phyloP scores from a whole-genome alignment of 1,140 invertebrate species.

The Drosophila willistoni region DNA sequence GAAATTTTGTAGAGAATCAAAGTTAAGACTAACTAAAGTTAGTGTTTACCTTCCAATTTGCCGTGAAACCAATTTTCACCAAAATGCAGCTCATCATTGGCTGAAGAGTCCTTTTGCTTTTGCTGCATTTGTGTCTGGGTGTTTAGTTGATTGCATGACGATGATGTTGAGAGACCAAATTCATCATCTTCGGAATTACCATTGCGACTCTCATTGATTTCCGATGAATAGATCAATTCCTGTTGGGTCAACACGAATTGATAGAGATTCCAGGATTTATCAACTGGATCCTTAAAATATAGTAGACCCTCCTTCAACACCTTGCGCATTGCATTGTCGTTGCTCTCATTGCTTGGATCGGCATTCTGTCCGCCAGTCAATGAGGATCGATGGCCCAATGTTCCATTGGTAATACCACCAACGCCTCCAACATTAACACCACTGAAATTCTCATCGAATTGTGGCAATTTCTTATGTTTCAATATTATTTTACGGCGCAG shows the following conservation, averaged over 20 bases:
- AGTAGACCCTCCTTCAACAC: slow-evolving; percentile 96
- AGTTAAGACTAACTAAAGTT: neutral
- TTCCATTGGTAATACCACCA: slow-evolving; percentile 43
- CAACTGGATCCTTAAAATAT: slow-evolving; percentile 94
- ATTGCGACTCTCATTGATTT: slow-evolving; percentile 80
- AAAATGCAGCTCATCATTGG: slow-evolving; percentile 95
- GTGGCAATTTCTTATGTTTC: slow-evolving; percentile 97
- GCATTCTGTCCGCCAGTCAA: slow-evolving; percentile 38
- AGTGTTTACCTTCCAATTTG: slow-evolving; percentile 86
- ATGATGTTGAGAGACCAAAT: slow-evolving; percentile 54
- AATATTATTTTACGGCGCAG: slow-evolving; percentile 91
- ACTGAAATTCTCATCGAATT: slow-evolving; percentile 87
- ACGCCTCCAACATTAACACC: slow-evolving; percentile 25
- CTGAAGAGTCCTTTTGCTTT: slow-evolving; percentile 75
- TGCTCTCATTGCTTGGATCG: slow-evolving; percentile 71
- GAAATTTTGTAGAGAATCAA: neutral
- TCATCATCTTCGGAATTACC: slow-evolving; percentile 86
- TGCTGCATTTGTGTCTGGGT: slow-evolving; percentile 60
- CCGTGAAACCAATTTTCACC: slow-evolving; percentile 98
- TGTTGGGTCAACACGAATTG: slow-evolving; percentile 96
- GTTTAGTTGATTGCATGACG: slow-evolving; percentile 49
- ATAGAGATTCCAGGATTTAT: slow-evolving; percentile 96
- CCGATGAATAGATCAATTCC: slow-evolving; percentile 91
- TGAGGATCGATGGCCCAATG: slow-evolving; percentile 58
- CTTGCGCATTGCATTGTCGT: slow-evolving; percentile 93